Percentiles rank a stretch among this genome's conserved stretches.
Conservation (phyloP, 2,888 invertebrate genomes). For the Thymelicus lineola region DNA sequence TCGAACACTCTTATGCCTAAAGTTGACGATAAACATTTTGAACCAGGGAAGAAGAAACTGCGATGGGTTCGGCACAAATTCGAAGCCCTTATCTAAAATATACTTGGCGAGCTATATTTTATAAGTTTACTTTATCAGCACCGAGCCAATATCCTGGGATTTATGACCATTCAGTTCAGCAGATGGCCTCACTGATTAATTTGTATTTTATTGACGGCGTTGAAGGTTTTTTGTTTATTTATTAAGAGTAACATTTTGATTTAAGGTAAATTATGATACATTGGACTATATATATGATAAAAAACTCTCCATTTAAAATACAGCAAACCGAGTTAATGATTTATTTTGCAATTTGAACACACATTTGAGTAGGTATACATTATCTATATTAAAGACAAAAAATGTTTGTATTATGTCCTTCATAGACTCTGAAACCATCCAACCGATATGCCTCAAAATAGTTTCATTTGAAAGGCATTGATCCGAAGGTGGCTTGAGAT, state of each 20-base stretch:
- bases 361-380: too few species aligned
- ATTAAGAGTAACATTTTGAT: background rate
- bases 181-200: conserved; percentile 32
- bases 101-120: conserved; percentile 43
- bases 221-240: background rate
- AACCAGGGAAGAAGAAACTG: conserved; percentile 39
- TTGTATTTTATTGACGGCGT: conserved; percentile 17
- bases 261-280: too few species aligned
- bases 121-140: conserved; percentile 44
- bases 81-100: conserved; percentile 41
- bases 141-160: conserved; percentile 30
- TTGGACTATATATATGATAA: too few species aligned
- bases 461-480: too few species aligned
- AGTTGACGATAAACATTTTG: conserved; percentile 45
- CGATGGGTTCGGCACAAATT: conserved; percentile 36
- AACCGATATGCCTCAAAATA: too few species aligned
- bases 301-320: too few species aligned
- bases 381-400: too few species aligned
- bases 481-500: too few species aligned
- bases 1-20: conserved; percentile 1
- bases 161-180: conserved; percentile 25
- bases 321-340: too few species aligned
- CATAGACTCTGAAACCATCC: too few species aligned
- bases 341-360: too few species aligned
- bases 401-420: too few species aligned